Base-by-base conservation (phyloP, 2,113 vertebrate genomes). In the Onychorhynchus coronatus region DNA sequence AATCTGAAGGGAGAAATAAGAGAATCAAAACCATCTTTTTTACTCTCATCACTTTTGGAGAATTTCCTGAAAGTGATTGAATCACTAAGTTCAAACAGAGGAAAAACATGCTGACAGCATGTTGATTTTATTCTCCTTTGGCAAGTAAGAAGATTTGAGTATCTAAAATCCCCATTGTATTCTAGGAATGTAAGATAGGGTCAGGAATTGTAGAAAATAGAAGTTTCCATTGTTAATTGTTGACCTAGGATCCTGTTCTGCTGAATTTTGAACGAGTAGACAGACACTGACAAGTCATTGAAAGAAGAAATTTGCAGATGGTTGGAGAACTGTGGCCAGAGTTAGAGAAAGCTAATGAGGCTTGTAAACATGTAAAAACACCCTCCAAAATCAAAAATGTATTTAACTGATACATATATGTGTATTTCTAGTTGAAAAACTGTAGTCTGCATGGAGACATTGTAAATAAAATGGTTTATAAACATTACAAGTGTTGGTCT, bases 121-220 rank as follows among this genome's bases (percentile, higher is more conserved):
- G 14, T 74, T 94, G 65, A 72, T 88, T 77, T 74, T 52, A 44
- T 80, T 77, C 88, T 88, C 18, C 55, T 96, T 90, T 91, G 85
- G 44, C 65, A 72, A 88, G 47, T 87, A 61, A 79, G 91, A 79
- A 75, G 61, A 86, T 53, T 81, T 85, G 88, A 78, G 58, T 93
- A 73, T 94, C 58, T 85, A 58, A 97, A 96, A 95, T 95, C 89
- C 77, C 75, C 27, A 39, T 77, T 97, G 71, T 77, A 44, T 92
- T 93, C 95, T 72, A 93, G 94, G 89, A 96, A 95, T 96, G 41
- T 42, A 35, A 83, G 59, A 95, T 80, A 76, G 62, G 65, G 77
- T 67, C 17, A 1, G 79, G 77, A 80, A 47, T 49, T 83, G 65
- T 61, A 50, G 83, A 85, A 95, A 91, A 95, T 47, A 78, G 89